phyloP scores from a whole-genome alignment of 2,888 invertebrate species.

The Morpho deidamia region DNA sequence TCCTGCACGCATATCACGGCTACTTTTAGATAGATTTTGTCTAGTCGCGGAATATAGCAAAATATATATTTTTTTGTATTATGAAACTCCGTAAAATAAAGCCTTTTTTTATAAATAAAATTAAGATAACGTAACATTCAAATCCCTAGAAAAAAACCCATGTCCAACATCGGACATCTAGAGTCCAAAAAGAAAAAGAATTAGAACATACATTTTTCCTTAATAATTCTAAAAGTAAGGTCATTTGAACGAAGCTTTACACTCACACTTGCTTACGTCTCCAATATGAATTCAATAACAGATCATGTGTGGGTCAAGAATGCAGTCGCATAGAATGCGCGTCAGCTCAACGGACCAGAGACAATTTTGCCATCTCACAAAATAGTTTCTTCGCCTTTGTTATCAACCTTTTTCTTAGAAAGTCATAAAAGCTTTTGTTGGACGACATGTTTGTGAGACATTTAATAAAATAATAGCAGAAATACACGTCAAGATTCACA shows the following conservation, averaged over 20 bases:
- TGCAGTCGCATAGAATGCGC: slow-evolving; percentile 21
- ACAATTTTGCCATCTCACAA: slow-evolving; percentile 21
- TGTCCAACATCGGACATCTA: too few relatives aligned
- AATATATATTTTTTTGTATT: too few relatives aligned
- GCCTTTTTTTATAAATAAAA: too few relatives aligned
- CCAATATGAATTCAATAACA: neutral
- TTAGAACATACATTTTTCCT: neutral
- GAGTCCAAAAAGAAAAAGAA: too few relatives aligned
- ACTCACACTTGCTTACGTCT: neutral
- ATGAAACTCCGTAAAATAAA: too few relatives aligned
- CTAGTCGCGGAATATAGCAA: too few relatives aligned
- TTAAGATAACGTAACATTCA: too few relatives aligned
- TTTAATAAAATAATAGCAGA: slow-evolving; percentile 11
- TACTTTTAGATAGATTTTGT: too few relatives aligned
- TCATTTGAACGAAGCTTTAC: neutral
- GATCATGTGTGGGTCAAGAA: slow-evolving; percentile 14
- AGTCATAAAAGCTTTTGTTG: slow-evolving; percentile 20
- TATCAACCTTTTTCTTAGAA: slow-evolving; percentile 12
- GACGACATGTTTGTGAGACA: slow-evolving; percentile 12
- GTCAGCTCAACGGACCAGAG: slow-evolving; percentile 17
- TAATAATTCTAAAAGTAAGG: too few relatives aligned
- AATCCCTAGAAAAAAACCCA: too few relatives aligned
- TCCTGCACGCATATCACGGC: too few relatives aligned
- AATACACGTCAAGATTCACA: slow-evolving; percentile 1
- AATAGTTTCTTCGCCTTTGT: slow-evolving; percentile 20